These are phyloP conservation scores for Recurvirostra avosetta DNA, from an alignment of 2,113 vertebrate species.

Conservation along the genomic window DNA sequence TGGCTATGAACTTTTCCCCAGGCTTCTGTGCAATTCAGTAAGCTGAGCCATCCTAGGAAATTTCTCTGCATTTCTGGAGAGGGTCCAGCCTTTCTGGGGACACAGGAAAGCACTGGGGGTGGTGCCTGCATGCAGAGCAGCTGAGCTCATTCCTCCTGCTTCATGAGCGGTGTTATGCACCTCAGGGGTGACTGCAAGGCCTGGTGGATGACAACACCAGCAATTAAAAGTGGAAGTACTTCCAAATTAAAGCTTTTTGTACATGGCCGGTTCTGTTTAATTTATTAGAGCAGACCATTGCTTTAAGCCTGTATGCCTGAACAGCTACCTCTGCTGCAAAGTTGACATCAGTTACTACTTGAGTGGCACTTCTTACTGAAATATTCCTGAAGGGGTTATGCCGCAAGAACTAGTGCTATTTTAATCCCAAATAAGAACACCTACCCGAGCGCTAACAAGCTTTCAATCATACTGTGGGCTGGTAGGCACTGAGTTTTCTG, in stretches of 20 bases:
- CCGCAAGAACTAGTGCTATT: neutral
- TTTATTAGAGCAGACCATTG: neutral
- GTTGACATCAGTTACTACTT: neutral
- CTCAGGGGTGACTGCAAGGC: neutral
- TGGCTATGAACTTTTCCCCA: neutral
- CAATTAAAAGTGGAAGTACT: neutral
- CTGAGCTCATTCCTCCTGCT: neutral
- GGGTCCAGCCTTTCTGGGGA: neutral
- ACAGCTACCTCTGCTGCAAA: neutral
- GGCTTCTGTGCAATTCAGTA: neutral
- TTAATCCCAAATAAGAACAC: neutral
- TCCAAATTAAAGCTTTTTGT: neutral
- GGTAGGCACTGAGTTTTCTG: neutral
- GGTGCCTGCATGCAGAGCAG: neutral
- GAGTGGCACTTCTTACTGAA: neutral
- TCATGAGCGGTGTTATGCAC: accelerated
- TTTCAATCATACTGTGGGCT: neutral
- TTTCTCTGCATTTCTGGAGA: neutral
- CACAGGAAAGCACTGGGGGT: no score
- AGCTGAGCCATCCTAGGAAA: neutral
- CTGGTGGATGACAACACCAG: neutral
- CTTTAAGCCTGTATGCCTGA: neutral
- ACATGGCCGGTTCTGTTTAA: neutral
- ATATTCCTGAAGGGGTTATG: neutral
- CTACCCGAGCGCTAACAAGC: neutral